Evolutionary conservation across 2,797 vertebrate species (phyloP), one percentile per base, ranked within the genome.

Genomic region (Pygocentrus nattereri): DNA sequence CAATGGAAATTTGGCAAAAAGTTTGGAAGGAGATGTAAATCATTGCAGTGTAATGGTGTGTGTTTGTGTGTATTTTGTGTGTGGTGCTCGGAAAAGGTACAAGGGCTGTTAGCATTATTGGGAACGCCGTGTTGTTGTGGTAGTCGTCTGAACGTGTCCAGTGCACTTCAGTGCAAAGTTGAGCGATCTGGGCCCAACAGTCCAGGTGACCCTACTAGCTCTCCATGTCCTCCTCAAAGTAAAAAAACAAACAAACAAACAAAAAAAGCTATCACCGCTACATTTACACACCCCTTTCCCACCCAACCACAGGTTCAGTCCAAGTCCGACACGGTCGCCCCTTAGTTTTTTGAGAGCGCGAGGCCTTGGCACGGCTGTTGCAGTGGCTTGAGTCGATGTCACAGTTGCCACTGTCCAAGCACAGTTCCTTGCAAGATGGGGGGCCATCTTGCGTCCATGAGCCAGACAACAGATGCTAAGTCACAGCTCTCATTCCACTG

Each of bases 11-110:
- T 93, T 94, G 87, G 94, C 91, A 94, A 84, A 93, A 84, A 93
- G 87, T 92, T 89, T 92, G 89, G 91, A 93, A 94, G 92, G 91
- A 93, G 90, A 93, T 93, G 89, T 91, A 91, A 89, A 90, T 94
- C 90, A 92, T 85, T 91, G 92, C 92, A 88, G 90, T 84, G 89
- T 92, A 82, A 86, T 85, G 72, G 89, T 84, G 77, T 89, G 82
- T 86, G 67, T 82, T 82, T 84, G 83, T 64, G 88, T 84, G 78
- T 88, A 80, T 85, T 62, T 13, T 19, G 73, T 61, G 34, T 84
- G 85, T 86, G 79, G 47, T 84, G 69, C 64, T 72, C 30, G 68
- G 70, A 69, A 69, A 74, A 59, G 54, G 71, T 34, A 71, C 21
- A 34, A 56, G 70, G 23, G 8, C 38, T 31, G 49, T 76, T 38